These are phyloP conservation scores for Seriola quinqueradiata DNA, from an alignment of 2,113 vertebrate species.

Conservation along the genomic window DNA sequence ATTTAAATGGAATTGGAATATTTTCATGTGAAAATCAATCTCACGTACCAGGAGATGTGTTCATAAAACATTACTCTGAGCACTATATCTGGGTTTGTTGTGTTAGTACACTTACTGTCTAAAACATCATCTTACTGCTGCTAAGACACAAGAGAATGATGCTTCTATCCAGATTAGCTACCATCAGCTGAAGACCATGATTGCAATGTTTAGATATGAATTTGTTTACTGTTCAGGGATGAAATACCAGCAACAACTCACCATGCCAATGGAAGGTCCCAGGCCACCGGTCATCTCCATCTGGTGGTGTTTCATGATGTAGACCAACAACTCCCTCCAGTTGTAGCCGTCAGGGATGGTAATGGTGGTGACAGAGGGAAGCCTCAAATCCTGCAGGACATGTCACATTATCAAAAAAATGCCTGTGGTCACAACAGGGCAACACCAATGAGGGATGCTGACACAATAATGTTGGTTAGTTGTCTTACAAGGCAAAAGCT, in stretches of 20 bases:
- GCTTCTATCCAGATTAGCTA: not conserved
- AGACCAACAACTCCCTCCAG: conserved; percentile 89
- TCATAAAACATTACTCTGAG: not conserved
- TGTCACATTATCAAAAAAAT: not conserved
- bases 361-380: conserved; percentile 94
- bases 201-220: not conserved
- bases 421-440: not conserved
- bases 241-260: conserved; percentile 65
- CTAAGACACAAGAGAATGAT: not conserved
- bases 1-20: not conserved
- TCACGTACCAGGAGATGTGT: not conserved
- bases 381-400: conserved; percentile 82
- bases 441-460: not conserved
- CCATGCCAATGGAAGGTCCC: conserved; percentile 92
- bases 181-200: not conserved
- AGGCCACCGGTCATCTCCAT: conserved; percentile 94
- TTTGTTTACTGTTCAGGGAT: conserved; percentile 2
- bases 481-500: not conserved
- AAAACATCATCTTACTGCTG: not conserved
- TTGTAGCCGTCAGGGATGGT: conserved; percentile 88
- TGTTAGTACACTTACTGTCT: no score
- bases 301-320: conserved; percentile 87
- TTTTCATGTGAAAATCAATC: not conserved
- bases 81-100: not conserved
- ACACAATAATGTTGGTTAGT: not conserved